These are phyloP conservation scores for Argopecten irradians DNA, from an alignment of 1,140 invertebrate genomes.

Conservation along the genomic window DNA sequence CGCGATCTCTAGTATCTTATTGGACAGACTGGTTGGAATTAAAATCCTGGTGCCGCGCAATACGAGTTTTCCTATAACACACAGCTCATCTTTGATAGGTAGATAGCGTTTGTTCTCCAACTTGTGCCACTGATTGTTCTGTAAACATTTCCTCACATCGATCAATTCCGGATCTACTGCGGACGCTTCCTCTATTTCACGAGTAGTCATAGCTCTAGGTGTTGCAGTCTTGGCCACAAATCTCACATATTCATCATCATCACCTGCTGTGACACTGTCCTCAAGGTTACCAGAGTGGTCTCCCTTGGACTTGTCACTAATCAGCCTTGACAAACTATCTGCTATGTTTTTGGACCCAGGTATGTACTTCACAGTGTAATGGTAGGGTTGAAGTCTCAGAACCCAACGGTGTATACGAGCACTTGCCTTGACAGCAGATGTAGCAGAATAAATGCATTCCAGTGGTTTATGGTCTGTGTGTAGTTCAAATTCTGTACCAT, in stretches of 20 bases:
- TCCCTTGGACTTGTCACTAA: not conserved
- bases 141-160: conserved; percentile 31
- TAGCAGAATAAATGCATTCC: conserved; percentile 53
- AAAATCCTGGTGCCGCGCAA: conserved; percentile 49
- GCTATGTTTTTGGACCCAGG: conserved; percentile 48
- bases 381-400: conserved; percentile 47
- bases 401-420: conserved; percentile 57
- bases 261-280: too few relatives aligned
- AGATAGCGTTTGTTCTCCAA: conserved; percentile 41
- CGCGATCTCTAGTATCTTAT: conserved; percentile 38
- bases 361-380: conserved; percentile 46
- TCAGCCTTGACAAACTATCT: conserved; percentile 44
- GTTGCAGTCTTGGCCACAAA: not conserved
- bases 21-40: conserved; percentile 26
- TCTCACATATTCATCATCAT: not conserved
- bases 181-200: conserved; percentile 33
- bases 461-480: conserved; percentile 76
- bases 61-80: conserved; percentile 51
- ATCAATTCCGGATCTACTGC: conserved; percentile 32
- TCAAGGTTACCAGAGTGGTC: too few relatives aligned
- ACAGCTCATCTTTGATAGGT: conserved; percentile 44
- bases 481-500: conserved; percentile 71
- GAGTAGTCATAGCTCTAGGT: conserved; percentile 35
- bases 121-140: conserved; percentile 25
- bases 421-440: conserved; percentile 37